These are phyloP conservation scores for Galerucella pusilla DNA, from an alignment of 2,888 invertebrate species.

Conservation along the genomic window DNA sequence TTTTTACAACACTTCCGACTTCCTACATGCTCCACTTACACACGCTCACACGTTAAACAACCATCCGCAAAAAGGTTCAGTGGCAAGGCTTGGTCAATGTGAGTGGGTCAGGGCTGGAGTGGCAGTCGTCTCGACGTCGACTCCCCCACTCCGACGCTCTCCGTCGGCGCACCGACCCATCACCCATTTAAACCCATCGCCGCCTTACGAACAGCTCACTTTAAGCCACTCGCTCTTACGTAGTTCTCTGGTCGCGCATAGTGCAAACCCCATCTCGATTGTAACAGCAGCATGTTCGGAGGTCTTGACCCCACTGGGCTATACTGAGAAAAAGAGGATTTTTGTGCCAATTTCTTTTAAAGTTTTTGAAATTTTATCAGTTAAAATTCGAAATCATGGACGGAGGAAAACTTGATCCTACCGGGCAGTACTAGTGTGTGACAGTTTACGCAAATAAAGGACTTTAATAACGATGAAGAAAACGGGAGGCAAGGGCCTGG, in stretches of 20 bases:
- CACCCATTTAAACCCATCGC: conserved; percentile 58
- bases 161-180: conserved; percentile 57
- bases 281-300: conserved; percentile 56
- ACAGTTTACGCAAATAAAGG: conserved; percentile 35
- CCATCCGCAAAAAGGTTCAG: conserved; percentile 57
- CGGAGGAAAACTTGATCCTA: conserved; percentile 64
- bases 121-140: conserved; percentile 59
- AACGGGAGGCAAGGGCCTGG: conserved; percentile 56
- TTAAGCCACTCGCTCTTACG: conserved; percentile 38
- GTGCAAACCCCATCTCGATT: conserved; percentile 36
- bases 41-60: conserved; percentile 20
- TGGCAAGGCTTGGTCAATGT: conserved; percentile 58
- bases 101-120: conserved; percentile 64
- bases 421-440: conserved; percentile 53
- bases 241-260: conserved; percentile 30
- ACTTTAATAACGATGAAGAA: conserved; percentile 29
- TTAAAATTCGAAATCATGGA: conserved; percentile 56
- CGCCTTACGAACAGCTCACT: conserved; percentile 42
- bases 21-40: conserved; percentile 34
- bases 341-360: conserved; percentile 31
- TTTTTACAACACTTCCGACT: conserved; percentile 18
- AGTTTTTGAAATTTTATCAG: conserved; percentile 20
- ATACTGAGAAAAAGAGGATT: conserved; percentile 53
- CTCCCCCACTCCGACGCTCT: conserved; percentile 55
- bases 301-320: conserved; percentile 62